Evolutionary conservation across 2,797 vertebrate genomes (phyloP).

Genomic region (Prionace glauca): DNA sequence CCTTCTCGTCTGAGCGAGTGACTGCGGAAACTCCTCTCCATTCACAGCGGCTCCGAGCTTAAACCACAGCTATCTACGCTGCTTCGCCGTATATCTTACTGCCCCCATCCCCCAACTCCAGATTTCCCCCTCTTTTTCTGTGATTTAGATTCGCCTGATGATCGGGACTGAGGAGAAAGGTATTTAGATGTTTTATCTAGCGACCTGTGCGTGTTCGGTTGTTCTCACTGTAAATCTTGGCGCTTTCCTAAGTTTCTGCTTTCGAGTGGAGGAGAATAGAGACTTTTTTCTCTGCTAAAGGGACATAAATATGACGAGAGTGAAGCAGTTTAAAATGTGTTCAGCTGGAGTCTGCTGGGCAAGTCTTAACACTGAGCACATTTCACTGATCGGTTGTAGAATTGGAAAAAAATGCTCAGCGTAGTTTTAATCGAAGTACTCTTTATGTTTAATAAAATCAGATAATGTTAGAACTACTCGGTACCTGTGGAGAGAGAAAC

Average conservation of each 20-base stretch:
- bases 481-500: not conserved
- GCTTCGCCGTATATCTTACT: not conserved
- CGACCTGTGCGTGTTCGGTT: not conserved
- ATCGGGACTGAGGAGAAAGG: not conserved
- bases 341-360: not conserved
- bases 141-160: not conserved
- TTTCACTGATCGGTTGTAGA: not conserved
- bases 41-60: not conserved
- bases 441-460: not conserved
- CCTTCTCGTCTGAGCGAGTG: not conserved
- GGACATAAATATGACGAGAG: not conserved
- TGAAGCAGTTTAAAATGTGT: not conserved
- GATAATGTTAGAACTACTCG: not conserved
- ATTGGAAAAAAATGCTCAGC: not conserved
- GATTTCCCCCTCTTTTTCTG: not conserved
- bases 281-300: not conserved
- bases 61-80: not conserved
- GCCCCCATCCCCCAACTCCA: not conserved
- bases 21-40: not conserved
- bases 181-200: not conserved
- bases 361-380: not conserved
- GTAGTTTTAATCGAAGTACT: not conserved
- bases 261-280: not conserved
- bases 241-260: not conserved
- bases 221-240: not conserved